A percentile compares a stretch with the other conserved stretches of the same genome.
These are phyloP conservation scores for Corydoras maculifer DNA, from an alignment of 2,113 vertebrate genomes.

Conservation along the genomic window DNA sequence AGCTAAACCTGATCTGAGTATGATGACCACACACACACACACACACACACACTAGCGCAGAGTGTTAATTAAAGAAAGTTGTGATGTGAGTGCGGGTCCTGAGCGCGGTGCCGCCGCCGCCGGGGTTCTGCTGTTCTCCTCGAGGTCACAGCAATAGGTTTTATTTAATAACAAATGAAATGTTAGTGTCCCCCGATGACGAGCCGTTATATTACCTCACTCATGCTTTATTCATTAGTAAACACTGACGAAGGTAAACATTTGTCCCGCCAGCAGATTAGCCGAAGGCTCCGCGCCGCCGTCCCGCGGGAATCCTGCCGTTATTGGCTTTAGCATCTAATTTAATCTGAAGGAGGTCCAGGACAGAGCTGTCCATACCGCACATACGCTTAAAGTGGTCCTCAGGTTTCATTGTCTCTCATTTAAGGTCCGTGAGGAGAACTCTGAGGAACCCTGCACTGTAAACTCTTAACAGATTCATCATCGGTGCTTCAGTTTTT, in stretches of 20 bases:
- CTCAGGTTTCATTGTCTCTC: too few species aligned
- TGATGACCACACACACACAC: conserved; percentile 50
- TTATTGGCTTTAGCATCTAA: conserved; percentile 40
- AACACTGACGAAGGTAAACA: conserved; percentile 70
- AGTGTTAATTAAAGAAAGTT: conserved; percentile 62
- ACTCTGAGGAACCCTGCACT: too few species aligned
- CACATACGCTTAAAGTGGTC: too few species aligned
- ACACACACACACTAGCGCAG: conserved; percentile 15
- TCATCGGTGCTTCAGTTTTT: too few species aligned
- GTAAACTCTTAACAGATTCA: too few species aligned
- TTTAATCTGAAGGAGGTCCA: too few species aligned
- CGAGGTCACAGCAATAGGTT: conserved; percentile 62
- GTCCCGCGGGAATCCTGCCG: conserved; percentile 43
- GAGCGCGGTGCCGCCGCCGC: conserved; percentile 29
- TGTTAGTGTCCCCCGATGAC: conserved; percentile 69
- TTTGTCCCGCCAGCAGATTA: conserved; percentile 69
- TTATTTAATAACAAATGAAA: conserved; percentile 72
- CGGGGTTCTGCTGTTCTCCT: conserved; percentile 36
- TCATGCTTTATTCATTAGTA: conserved; percentile 70
- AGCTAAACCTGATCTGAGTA: conserved; percentile 91
- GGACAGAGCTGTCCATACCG: too few species aligned
- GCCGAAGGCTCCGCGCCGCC: conserved; percentile 46
- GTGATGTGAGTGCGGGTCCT: conserved; percentile 20
- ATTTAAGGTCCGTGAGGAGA: too few species aligned
- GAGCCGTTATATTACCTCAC: conserved; percentile 68